Conservation (phyloP, 2,797 vertebrate species). For the Rhodeus uyekii region DNA sequence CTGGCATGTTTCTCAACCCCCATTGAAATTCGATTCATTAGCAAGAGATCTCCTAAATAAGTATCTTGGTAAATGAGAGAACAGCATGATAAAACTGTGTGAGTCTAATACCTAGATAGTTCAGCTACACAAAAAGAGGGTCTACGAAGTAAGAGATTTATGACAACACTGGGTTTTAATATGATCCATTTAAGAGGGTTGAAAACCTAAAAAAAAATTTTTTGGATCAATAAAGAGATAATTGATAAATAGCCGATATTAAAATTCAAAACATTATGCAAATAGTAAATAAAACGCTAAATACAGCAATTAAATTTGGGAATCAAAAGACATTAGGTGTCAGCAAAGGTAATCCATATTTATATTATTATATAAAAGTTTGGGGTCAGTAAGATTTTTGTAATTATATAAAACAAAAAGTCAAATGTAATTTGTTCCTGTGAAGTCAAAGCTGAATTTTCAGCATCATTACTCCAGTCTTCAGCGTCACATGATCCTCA, state of each 20-base stretch:
- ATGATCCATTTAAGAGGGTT: too few relatives aligned
- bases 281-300: neutral
- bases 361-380: neutral
- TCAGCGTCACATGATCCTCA: neutral
- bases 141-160: neutral
- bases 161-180: neutral
- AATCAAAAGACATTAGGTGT: neutral
- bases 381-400: neutral
- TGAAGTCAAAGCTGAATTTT: neutral
- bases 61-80: slow-evolving; percentile 8
- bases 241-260: neutral
- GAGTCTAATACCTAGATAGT: neutral
- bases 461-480: neutral
- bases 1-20: slow-evolving; percentile 34
- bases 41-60: neutral
- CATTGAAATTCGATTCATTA: slow-evolving; percentile 19
- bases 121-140: neutral
- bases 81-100: slow-evolving; percentile 2
- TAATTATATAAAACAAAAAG: too few relatives aligned
- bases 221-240: neutral
- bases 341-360: neutral
- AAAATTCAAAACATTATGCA: neutral
- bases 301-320: neutral
- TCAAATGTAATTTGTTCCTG: too few relatives aligned
- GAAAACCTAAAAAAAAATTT: neutral